Percentiles rank a stretch among this genome's conserved stretches.
phyloP scores from a whole-genome alignment of 2,888 invertebrate species.

The Elysia crispata region DNA sequence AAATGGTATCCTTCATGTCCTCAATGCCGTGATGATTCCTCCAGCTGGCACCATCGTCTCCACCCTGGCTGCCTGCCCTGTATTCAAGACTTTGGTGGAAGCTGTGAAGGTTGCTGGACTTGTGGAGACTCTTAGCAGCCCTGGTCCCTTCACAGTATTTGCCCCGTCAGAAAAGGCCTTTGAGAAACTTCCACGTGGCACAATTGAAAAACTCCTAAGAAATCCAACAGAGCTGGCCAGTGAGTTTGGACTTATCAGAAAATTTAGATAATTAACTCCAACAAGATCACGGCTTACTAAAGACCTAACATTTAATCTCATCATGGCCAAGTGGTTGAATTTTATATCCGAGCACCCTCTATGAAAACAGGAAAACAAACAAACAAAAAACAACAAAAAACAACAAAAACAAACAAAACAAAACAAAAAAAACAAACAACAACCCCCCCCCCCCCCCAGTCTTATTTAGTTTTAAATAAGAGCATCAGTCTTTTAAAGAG shows the following conservation, averaged over 20 bases:
- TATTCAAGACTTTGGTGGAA: slow-evolving; percentile 55
- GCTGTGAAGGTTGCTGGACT: slow-evolving; percentile 57
- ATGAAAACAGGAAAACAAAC: too few relatives aligned
- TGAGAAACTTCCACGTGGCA: slow-evolving; percentile 52
- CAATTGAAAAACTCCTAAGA: slow-evolving; percentile 54
- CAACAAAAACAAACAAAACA: too few relatives aligned
- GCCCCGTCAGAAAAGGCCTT: slow-evolving; percentile 61
- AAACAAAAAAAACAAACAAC: too few relatives aligned
- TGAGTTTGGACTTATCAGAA: slow-evolving; percentile 35
- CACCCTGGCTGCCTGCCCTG: slow-evolving; percentile 51
- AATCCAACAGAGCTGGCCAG: slow-evolving; percentile 58
- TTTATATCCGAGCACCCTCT: too few relatives aligned
- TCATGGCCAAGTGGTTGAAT: too few relatives aligned
- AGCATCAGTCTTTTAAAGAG: too few relatives aligned
- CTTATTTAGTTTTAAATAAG: too few relatives aligned
- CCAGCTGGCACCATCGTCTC: slow-evolving; percentile 62
- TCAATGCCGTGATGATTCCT: slow-evolving; percentile 69
- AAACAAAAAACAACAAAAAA: too few relatives aligned
- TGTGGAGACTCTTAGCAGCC: slow-evolving; percentile 47
- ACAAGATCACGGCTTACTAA: too few relatives aligned
- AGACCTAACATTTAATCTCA: too few relatives aligned
- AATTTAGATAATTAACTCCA: too few relatives aligned
- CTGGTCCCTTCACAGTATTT: slow-evolving; percentile 60
- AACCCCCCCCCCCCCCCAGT: too few relatives aligned
- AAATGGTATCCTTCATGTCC: slow-evolving; percentile 76